These are phyloP conservation scores for Cisticola juncidis DNA, from an alignment of 2,113 vertebrate species.

Conservation along the genomic window DNA sequence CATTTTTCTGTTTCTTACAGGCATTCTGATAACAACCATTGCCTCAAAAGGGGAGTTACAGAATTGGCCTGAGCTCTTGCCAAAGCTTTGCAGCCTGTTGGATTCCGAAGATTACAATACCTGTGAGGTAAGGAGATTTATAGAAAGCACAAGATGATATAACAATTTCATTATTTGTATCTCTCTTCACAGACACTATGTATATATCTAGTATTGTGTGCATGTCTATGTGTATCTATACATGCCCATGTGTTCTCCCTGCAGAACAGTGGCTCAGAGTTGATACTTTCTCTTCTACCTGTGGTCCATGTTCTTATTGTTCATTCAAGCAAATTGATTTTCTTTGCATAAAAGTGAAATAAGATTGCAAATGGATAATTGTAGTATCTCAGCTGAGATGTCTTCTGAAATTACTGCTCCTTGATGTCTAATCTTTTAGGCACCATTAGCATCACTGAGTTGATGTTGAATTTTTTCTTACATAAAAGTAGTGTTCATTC, in stretches of 20 bases:
- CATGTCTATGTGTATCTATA: not conserved
- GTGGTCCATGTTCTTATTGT: not conserved
- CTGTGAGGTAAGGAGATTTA: constrained; percentile 83
- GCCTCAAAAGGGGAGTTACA: constrained; percentile 96
- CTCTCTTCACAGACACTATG: not conserved
- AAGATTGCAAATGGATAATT: not conserved
- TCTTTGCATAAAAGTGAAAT: not conserved
- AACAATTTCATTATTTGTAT: not conserved
- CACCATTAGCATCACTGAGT: not conserved
- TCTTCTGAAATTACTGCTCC: not conserved
- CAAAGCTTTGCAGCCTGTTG: constrained; percentile 91
- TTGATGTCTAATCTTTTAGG: not conserved
- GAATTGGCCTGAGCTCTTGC: constrained; percentile 96
- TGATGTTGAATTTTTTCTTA: not conserved
- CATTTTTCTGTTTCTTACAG: constrained; percentile 44
- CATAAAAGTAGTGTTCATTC: not conserved
- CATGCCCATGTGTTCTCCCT: not conserved
- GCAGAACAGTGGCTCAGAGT: not conserved
- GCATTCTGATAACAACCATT: constrained; percentile 97
- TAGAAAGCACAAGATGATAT: not conserved
- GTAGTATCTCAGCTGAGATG: not conserved
- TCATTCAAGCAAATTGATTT: not conserved
- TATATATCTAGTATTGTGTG: not conserved
- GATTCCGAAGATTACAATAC: constrained; percentile 99
- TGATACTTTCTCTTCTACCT: not conserved